Evolutionary conservation across 2,888 invertebrate species (phyloP).

Genomic region (Drosophila kuntzei): DNA sequence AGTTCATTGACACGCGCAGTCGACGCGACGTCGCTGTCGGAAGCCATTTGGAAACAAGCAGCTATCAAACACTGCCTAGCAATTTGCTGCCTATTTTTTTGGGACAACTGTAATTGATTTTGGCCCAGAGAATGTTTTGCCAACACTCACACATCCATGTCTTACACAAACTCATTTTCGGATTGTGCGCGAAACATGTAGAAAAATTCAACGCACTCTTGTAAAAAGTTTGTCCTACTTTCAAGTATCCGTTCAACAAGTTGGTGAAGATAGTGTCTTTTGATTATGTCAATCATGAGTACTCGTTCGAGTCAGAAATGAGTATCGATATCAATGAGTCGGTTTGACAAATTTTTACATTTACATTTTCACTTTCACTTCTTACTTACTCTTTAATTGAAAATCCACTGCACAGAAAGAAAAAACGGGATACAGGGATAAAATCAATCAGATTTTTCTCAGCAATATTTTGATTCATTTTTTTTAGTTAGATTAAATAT

Average conservation of each 20-base stretch:
- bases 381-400: too few species aligned
- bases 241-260: neutral
- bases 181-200: too few species aligned
- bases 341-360: too few species aligned
- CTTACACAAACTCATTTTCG: too few species aligned
- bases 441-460: too few species aligned
- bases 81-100: slow-evolving; percentile 57
- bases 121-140: slow-evolving; percentile 14
- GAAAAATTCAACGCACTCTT: too few species aligned
- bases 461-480: too few species aligned
- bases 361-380: too few species aligned
- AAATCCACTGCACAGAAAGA: too few species aligned
- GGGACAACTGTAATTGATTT: slow-evolving; percentile 59
- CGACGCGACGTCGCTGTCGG: slow-evolving; percentile 31
- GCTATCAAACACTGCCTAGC: slow-evolving; percentile 64
- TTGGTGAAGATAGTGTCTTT: neutral
- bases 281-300: slow-evolving; percentile 4
- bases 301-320: neutral
- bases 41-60: slow-evolving; percentile 43
- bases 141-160: neutral
- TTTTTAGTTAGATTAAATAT: too few species aligned
- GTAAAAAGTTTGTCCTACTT: slow-evolving; percentile 4
- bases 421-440: too few species aligned
- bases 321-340: neutral
- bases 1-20: slow-evolving; percentile 73